Conservation (phyloP, 2,797 vertebrate genomes). For the Eleutherodactylus coqui region DNA sequence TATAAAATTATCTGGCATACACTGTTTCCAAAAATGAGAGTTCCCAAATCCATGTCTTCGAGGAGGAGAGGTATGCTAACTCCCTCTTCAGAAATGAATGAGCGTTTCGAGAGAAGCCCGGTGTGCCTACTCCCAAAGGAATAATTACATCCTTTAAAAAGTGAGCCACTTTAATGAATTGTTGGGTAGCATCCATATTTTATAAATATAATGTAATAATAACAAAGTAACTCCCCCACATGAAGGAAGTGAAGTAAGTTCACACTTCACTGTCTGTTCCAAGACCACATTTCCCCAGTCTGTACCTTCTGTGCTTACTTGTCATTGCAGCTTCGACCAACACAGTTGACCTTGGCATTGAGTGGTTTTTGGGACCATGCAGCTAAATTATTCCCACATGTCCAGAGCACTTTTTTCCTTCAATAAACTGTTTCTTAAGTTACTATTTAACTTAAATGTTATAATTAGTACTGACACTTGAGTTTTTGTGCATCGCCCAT, state of each 20-base stretch:
- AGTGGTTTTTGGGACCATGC: not conserved
- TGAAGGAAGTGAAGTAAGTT: not conserved
- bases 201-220: not conserved
- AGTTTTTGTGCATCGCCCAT: not conserved
- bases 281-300: not conserved
- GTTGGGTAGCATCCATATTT: not conserved
- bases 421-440: constrained; percentile 9
- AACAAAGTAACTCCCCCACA: not conserved
- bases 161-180: not conserved
- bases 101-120: not conserved
- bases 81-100: not conserved
- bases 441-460: not conserved
- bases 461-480: not conserved
- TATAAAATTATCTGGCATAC: too few species aligned
- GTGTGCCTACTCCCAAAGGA: not conserved
- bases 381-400: not conserved
- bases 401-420: not conserved
- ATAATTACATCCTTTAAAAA: not conserved
- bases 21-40: too few species aligned
- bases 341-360: not conserved
- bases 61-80: not conserved
- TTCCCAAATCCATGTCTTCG: too few species aligned
- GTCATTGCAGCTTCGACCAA: not conserved
- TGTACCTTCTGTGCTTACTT: not conserved
- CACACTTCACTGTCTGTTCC: not conserved